Percentiles rank a stretch among this genome's conserved stretches.
phyloP scores from a whole-genome alignment of 2,888 invertebrate species.

The Caenorhabditis doughertyi region DNA sequence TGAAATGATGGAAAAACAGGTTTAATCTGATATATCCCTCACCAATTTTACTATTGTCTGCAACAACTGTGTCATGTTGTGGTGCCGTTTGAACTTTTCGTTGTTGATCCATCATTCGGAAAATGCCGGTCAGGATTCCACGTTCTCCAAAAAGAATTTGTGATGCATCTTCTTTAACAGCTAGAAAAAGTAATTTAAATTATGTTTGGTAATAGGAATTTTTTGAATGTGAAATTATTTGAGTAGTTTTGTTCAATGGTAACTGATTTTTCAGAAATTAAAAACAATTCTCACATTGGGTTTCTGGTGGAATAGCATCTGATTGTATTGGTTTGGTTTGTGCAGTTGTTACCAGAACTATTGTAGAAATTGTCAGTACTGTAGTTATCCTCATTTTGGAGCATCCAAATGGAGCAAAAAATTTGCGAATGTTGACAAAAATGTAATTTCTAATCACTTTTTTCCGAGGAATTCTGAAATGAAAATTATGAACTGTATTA shows the following conservation, averaged over 20 bases:
- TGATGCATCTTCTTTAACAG: constrained; percentile 74
- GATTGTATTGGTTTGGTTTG: constrained; percentile 59
- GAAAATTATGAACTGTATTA: not conserved
- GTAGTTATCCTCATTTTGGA: constrained; percentile 51
- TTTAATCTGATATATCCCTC: constrained; percentile 46
- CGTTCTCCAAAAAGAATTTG: constrained; percentile 77
- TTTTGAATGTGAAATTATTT: too few species aligned
- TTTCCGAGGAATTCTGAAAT: constrained; percentile 3
- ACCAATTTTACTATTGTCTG: constrained; percentile 66
- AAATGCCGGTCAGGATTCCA: constrained; percentile 79
- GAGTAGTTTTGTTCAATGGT: not conserved
- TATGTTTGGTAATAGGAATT: too few species aligned
- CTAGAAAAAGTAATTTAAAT: constrained; percentile 18
- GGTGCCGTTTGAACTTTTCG: constrained; percentile 68
- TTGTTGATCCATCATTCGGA: constrained; percentile 80
- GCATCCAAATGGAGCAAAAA: constrained; percentile 40
- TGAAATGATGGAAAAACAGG: constrained; percentile 49
- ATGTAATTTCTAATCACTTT: too few species aligned
- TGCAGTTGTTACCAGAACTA: constrained; percentile 39
- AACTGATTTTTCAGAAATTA: not conserved
- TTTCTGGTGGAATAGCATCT: constrained; percentile 56
- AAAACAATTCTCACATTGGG: constrained; percentile 52
- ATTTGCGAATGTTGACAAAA: constrained; percentile 8
- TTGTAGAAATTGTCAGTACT: constrained; percentile 35
- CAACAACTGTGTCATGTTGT: constrained; percentile 54